phyloP scores from a whole-genome alignment of 1,140 invertebrate genomes.

The Lasaia peninsularis region DNA sequence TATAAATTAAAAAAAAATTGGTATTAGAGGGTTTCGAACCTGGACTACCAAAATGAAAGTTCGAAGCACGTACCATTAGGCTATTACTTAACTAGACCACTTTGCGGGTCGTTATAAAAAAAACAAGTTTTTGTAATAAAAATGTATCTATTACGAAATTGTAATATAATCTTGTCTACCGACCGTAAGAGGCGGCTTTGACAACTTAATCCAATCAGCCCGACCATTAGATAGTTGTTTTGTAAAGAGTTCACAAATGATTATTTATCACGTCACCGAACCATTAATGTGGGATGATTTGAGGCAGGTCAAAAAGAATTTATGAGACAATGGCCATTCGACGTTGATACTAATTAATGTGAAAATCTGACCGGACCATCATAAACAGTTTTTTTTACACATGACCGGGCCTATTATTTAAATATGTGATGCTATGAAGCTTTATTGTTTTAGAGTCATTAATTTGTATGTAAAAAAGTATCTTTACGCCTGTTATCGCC shows the following conservation, averaged over 20 bases:
- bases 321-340: neutral
- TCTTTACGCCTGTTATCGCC: no score
- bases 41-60: no score
- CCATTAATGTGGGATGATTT: conserved; percentile 53
- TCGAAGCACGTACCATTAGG: no score
- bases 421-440: neutral
- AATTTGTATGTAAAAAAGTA: no score
- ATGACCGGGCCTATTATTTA: conserved; percentile 1
- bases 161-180: conserved; percentile 59
- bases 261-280: conserved; percentile 30
- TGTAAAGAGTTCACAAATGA: conserved; percentile 42
- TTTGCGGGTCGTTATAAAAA: no score
- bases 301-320: conserved; percentile 45
- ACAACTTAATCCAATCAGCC: conserved; percentile 70
- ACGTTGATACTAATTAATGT: neutral
- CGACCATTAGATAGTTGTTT: conserved; percentile 55
- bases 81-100: no score
- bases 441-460: conserved; percentile 5
- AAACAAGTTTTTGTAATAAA: neutral
- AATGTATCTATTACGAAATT: conserved; percentile 32
- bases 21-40: no score
- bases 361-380: neutral
- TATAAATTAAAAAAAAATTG: no score
- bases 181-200: conserved; percentile 55
- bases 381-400: neutral